Conservation (phyloP, 2,797 vertebrate genomes). For the Xiphorhynchus erythropygius region DNA sequence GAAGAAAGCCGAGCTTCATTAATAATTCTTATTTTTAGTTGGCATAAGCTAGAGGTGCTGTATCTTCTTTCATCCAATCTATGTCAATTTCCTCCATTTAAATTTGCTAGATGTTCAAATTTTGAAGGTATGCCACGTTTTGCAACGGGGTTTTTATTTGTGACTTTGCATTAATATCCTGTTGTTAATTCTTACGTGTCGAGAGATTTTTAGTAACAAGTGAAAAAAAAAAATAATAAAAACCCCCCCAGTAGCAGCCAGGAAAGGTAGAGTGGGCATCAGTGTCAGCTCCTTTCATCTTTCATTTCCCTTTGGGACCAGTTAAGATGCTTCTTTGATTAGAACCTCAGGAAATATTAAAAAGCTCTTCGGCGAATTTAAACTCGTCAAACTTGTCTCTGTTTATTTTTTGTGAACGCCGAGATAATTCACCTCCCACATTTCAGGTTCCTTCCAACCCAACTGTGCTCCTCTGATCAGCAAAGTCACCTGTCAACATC, state of each 20-base stretch:
- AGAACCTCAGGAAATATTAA: slow-evolving; percentile 77
- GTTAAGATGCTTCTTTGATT: slow-evolving; percentile 79
- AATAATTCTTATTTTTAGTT: slow-evolving; percentile 87
- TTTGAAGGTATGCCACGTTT: slow-evolving; percentile 67
- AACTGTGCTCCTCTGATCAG: slow-evolving; percentile 47
- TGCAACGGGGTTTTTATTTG: slow-evolving; percentile 47
- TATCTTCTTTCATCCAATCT: slow-evolving; percentile 79
- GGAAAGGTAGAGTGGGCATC: slow-evolving; percentile 69
- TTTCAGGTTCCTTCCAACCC: slow-evolving; percentile 41
- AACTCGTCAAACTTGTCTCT: slow-evolving; percentile 71
- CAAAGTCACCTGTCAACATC: slow-evolving; percentile 64
- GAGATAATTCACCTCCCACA: slow-evolving; percentile 51
- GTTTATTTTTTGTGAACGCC: slow-evolving; percentile 63
- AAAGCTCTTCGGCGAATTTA: slow-evolving; percentile 71
- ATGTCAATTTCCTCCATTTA: slow-evolving; percentile 80
- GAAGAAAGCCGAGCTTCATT: slow-evolving; percentile 84
- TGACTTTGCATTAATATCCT: slow-evolving; percentile 63
- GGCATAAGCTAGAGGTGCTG: slow-evolving; percentile 80
- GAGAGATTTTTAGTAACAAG: slow-evolving; percentile 74
- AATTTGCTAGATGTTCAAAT: slow-evolving; percentile 77
- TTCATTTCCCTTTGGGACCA: slow-evolving; percentile 73
- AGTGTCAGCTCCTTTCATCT: slow-evolving; percentile 75
- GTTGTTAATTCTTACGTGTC: slow-evolving; percentile 58
- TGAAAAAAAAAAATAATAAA: neutral
- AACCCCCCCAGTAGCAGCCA: neutral